A percentile compares a stretch with the other conserved stretches of the same genome.
Conservation (phyloP, 2,888 invertebrate genomes). For the Seira musarum region DNA sequence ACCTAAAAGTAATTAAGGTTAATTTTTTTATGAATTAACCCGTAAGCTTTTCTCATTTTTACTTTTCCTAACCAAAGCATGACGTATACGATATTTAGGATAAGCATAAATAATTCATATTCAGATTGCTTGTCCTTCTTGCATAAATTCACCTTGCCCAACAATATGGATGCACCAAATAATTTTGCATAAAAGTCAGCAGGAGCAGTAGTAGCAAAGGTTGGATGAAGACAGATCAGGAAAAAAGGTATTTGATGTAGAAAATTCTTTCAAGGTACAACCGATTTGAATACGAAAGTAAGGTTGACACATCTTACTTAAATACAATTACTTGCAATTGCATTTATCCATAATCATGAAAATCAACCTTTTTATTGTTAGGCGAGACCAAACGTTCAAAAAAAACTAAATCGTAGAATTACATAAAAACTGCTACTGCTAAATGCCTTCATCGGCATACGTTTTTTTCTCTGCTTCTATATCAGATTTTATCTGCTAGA, state of each 20-base stretch:
- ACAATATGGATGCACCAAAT: no score
- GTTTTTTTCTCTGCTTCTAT: background rate
- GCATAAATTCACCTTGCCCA: no score
- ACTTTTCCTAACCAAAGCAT: background rate
- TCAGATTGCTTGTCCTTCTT: no score
- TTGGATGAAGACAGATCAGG: no score
- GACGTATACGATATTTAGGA: no score
- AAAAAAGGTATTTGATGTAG: no score
- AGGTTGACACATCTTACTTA: slow-evolving; percentile 24
- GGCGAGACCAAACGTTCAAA: slow-evolving; percentile 25
- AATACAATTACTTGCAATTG: slow-evolving; percentile 21
- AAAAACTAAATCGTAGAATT: background rate
- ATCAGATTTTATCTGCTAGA: background rate
- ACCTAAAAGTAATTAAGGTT: no score
- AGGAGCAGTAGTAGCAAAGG: no score
- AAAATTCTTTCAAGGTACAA: background rate
- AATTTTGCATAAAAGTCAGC: no score
- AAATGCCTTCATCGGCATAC: no score
- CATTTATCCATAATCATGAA: slow-evolving; percentile 17
- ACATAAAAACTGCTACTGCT: background rate
- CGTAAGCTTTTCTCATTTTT: background rate
- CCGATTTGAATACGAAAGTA: background rate
- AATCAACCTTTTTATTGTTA: slow-evolving; percentile 43
- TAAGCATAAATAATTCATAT: no score
- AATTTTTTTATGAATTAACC: slow-evolving; percentile 1